These are phyloP conservation scores for Epizoanthus fatuus DNA, from an alignment of 92 coral and sea anemone species.

Conservation along the genomic window DNA sequence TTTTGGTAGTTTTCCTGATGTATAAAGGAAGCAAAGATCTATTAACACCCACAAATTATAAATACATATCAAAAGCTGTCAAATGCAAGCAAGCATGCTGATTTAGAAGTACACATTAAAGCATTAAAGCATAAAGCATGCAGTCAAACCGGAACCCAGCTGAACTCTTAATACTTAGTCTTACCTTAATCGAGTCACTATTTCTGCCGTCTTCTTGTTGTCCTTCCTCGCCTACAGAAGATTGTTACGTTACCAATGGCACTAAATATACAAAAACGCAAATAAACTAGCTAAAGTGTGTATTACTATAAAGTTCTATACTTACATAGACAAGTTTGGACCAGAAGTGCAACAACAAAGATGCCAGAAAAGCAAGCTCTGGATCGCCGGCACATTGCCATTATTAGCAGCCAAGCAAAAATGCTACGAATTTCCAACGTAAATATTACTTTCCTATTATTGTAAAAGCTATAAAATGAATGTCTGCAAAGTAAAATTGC, in stretches of 20 bases:
- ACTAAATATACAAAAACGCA: neutral
- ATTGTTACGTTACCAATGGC: neutral
- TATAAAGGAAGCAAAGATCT: neutral
- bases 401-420: neutral
- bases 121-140: neutral
- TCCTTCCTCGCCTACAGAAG: slow-evolving; percentile 20
- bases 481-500: slow-evolving; percentile 13
- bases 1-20: neutral
- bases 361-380: neutral
- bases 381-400: slow-evolving; percentile 4
- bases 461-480: slow-evolving; percentile 16
- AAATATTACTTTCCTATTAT: neutral
- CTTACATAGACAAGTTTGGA: slow-evolving; percentile 29
- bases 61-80: too few species aligned
- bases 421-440: neutral
- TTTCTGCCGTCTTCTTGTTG: neutral
- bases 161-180: neutral
- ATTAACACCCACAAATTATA: neutral
- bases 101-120: too few species aligned
- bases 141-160: neutral
- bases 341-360: slow-evolving; percentile 2
- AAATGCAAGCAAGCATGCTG: too few species aligned
- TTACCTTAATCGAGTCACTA: slow-evolving; percentile 9
- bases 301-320: neutral
- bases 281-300: neutral